Base-by-base conservation (phyloP, 2,113 vertebrate genomes). In the Todiramphus chloris region DNA sequence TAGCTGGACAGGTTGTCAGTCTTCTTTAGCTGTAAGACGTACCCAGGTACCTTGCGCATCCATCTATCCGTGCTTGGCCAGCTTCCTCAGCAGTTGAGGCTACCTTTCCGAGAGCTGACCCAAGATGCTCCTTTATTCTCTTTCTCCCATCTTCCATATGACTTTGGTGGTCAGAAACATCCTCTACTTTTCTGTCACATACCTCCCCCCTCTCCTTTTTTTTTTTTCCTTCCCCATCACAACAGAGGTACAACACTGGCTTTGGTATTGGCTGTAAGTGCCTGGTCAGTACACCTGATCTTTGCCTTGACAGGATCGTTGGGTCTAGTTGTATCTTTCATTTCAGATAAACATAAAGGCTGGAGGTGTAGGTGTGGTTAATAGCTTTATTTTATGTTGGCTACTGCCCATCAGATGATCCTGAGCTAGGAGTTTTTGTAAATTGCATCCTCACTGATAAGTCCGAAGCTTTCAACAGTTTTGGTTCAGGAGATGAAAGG, bases 201-300 rank as follows among this genome's bases (percentile, higher is more conserved):
- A 4, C 4, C 1, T 7, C 12, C 19, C 3, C 43, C 3, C 3
- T n/a, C 3, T 2, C 19, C 10, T 13, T 0, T 20, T 31, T 31
- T 19, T 48, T 55, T 44, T 21, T 41, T 10, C 1, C 6, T 17
- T 24, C 5, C 2, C 23, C 6, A 11, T 62, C 31, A 5, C 59
- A 19, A 15, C 5, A 48, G 37, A 51, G 16, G 5, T 37, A 6
- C 20, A 48, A 5, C 11, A 23, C 21, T 53, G 64, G 10, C 69
- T 80, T 88, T 0, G 1, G 2, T 15, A 4, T 64, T 66, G 83
- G 59, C 18, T 23, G 7, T 31, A 23, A 13, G 72, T 31, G 31
- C 18, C n/a, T 63, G 56, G 24, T 74, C 27, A 72, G 48, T 21
- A 18, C 15, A 11, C 27, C 21, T 58, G 25, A 59, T 80, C 55